Conservation (phyloP, 2,888 invertebrate species). For the Pachycephus smyrnensis region DNA sequence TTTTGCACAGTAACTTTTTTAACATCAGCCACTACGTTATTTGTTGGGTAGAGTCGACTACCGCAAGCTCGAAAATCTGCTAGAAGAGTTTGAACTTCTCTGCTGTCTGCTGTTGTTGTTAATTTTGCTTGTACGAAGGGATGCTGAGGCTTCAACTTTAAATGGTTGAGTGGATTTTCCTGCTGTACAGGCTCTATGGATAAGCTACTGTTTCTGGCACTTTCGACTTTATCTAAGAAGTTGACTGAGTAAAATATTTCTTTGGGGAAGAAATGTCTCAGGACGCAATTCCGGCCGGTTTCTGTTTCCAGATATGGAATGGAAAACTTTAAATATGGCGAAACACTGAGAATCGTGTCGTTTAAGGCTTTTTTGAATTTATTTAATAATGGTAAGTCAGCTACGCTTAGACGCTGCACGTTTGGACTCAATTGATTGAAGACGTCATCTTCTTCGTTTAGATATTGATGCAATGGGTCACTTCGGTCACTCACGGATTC, state of each 20-base stretch:
- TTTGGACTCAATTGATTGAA: constrained; percentile 65
- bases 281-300: constrained; percentile 79
- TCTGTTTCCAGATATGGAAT: constrained; percentile 92
- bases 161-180: constrained; percentile 31
- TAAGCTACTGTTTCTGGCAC: constrained; percentile 39
- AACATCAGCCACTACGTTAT: constrained; percentile 38
- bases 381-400: constrained; percentile 74
- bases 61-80: constrained; percentile 92
- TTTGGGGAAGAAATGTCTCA: constrained; percentile 79
- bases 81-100: constrained; percentile 77
- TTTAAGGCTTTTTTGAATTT: constrained; percentile 81
- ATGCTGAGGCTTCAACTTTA: constrained; percentile 74
- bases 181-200: constrained; percentile 26
- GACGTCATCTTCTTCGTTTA: constrained; percentile 68
- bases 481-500: constrained; percentile 82
- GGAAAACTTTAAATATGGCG: constrained; percentile 86
- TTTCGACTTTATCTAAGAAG: constrained; percentile 67
- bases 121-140: constrained; percentile 81
- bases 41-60: constrained; percentile 69
- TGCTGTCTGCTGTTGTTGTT: constrained; percentile 74
- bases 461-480: constrained; percentile 80
- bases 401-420: constrained; percentile 67
- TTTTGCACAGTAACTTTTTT: constrained; percentile 22
- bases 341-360: constrained; percentile 82
- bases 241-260: constrained; percentile 80